Conservation (phyloP, 2,113 vertebrate species). For the Phaetusa simplex region DNA sequence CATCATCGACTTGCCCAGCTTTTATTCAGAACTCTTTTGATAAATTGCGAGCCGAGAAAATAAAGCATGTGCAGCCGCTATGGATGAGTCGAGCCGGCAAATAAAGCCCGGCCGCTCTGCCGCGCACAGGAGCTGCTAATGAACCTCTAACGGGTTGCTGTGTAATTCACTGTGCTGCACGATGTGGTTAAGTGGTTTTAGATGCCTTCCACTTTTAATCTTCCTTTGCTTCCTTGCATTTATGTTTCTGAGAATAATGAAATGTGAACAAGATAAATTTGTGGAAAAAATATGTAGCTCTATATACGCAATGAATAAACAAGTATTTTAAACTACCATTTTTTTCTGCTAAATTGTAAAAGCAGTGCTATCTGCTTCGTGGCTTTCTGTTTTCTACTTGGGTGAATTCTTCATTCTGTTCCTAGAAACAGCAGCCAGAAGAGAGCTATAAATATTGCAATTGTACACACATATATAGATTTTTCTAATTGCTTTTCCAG, state of each 20-base stretch:
- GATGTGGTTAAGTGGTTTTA: accelerated
- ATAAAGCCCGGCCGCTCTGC: accelerated
- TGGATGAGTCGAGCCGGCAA: accelerated
- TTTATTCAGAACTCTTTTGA: not conserved
- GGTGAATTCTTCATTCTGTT: not conserved
- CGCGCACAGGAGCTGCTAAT: accelerated
- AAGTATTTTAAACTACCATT: not conserved
- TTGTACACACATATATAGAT: not conserved
- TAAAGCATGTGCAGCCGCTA: accelerated
- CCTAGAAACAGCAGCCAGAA: not conserved
- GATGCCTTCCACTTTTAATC: not conserved
- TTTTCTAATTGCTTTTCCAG: not conserved
- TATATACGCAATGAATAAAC: not conserved
- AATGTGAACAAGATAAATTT: not conserved
- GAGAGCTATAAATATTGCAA: not conserved
- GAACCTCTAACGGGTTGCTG: not conserved
- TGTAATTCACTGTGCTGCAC: accelerated
- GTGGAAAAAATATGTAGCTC: accelerated
- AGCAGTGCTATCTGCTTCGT: not conserved
- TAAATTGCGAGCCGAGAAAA: not conserved
- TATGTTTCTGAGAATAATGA: not conserved
- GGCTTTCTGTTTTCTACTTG: not conserved
- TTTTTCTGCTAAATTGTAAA: not conserved
- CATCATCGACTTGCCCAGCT: accelerated
- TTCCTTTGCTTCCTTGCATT: not conserved